These are phyloP conservation scores for Sinodicranocentrus sp. DNA, from an alignment of 2,888 invertebrate species.

Conservation along the genomic window DNA sequence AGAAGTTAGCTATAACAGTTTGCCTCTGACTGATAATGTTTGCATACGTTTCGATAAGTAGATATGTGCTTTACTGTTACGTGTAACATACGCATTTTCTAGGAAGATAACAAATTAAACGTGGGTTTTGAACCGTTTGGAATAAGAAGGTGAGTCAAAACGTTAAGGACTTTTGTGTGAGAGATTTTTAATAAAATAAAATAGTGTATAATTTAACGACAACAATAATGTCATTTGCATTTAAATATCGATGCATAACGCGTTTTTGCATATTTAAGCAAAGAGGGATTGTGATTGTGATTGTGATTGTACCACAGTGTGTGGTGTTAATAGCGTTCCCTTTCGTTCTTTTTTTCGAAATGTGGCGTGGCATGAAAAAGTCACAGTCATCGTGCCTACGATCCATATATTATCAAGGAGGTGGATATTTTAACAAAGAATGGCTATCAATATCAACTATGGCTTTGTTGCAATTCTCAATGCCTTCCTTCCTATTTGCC, in stretches of 20 bases:
- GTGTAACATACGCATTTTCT: no score
- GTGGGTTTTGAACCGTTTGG: constrained; percentile 2
- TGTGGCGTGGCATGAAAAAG: constrained; percentile 47
- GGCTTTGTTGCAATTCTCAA: constrained; percentile 20
- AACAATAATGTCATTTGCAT: constrained; percentile 13
- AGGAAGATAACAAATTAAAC: not conserved
- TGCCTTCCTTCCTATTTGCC: constrained; percentile 56
- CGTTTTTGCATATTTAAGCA: not conserved
- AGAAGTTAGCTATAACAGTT: constrained; percentile 10
- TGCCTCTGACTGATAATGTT: constrained; percentile 17
- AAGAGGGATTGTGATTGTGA: constrained; percentile 4
- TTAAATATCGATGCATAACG: not conserved
- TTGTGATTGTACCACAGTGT: not conserved
- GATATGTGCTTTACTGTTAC: not conserved
- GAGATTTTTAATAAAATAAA: constrained; percentile 6
- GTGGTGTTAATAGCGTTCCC: constrained; percentile 25
- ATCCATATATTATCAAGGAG: constrained; percentile 7
- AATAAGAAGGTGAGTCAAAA: not conserved
- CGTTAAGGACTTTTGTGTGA: not conserved
- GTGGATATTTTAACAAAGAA: constrained; percentile 15
- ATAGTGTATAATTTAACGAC: constrained; percentile 19
- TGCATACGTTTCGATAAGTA: not conserved
- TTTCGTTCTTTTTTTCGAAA: constrained; percentile 35
- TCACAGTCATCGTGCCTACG: constrained; percentile 36
- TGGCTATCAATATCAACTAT: no score